Evolutionary conservation across 2,888 invertebrate species (phyloP).

Genomic region (Trichopria drosophilae): DNA sequence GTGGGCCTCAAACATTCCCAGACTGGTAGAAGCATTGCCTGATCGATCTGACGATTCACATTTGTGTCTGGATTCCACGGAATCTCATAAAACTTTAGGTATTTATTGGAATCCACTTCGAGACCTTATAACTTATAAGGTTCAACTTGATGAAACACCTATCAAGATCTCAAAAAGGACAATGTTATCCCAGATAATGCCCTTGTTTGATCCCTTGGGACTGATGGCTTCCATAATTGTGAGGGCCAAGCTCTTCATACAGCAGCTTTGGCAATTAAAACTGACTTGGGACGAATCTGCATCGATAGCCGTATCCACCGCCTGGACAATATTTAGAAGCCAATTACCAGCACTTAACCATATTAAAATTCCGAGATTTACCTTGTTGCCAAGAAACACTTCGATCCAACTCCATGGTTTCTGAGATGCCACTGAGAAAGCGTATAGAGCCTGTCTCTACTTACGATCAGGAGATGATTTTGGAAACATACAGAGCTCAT

Average conservation of each 20-base stretch:
- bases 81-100: conserved; percentile 23
- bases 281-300: conserved; percentile 18
- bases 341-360: conserved; percentile 1
- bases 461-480: conserved; percentile 3
- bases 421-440: conserved; percentile 16
- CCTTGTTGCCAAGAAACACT: neutral
- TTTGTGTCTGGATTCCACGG: conserved; percentile 6
- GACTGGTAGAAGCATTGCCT: neutral
- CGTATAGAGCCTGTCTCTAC: conserved; percentile 22
- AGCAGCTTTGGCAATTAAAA: conserved; percentile 20
- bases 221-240: conserved; percentile 27
- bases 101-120: conserved; percentile 17
- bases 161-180: conserved; percentile 18
- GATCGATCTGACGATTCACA: neutral
- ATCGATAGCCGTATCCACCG: neutral
- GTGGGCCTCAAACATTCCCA: conserved; percentile 17
- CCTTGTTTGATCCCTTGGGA: conserved; percentile 29
- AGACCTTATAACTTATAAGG: conserved; percentile 13
- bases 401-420: conserved; percentile 16
- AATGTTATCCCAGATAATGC: conserved; percentile 25
- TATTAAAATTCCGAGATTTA: neutral
- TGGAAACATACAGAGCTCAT: neutral
- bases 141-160: neutral
- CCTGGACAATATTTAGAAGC: conserved; percentile 10
- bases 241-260: conserved; percentile 23